A percentile compares a stretch with the other conserved stretches of the same genome.
phyloP scores from a whole-genome alignment of 1,140 invertebrate species.

The Drosophila elegans region DNA sequence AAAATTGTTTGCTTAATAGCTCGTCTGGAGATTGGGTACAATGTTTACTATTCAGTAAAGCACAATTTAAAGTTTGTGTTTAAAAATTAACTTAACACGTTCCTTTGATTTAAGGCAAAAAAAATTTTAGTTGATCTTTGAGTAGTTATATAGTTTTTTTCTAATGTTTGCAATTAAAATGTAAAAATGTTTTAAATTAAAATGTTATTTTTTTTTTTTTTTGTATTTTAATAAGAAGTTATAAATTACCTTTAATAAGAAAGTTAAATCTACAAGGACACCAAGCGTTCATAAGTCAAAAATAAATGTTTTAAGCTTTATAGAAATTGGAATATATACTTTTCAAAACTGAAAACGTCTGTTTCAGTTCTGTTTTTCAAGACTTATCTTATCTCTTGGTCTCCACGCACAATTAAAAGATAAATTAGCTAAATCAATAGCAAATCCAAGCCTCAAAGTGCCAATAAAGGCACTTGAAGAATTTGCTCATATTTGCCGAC shows the following conservation, averaged over 20 bases:
- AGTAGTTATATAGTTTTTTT: not conserved
- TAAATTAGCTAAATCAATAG: slow-evolving; percentile 11
- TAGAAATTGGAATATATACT: too few relatives aligned
- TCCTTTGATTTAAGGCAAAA: not conserved
- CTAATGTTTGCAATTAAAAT: too few relatives aligned
- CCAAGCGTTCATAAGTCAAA: too few relatives aligned
- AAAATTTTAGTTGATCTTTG: not conserved
- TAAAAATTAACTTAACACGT: not conserved
- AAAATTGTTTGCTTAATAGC: not conserved
- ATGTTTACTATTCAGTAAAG: not conserved
- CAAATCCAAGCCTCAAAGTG: not conserved
- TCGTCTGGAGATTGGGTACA: not conserved
- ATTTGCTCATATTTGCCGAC: not conserved
- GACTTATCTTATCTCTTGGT: not conserved
- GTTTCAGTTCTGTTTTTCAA: not conserved
- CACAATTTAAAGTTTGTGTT: not conserved
- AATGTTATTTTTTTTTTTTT: too few relatives aligned
- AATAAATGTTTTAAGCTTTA: too few relatives aligned
- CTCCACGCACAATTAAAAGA: not conserved
- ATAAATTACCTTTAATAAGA: too few relatives aligned
- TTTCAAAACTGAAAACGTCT: too few relatives aligned
- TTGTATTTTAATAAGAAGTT: too few relatives aligned
- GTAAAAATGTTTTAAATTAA: too few relatives aligned
- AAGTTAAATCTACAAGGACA: too few relatives aligned
- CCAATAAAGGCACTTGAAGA: slow-evolving; percentile 23